A percentile compares a stretch with the other conserved stretches of the same genome.
phyloP scores from a whole-genome alignment of 2,113 vertebrate genomes.

The Pachypanchax playfairii region DNA sequence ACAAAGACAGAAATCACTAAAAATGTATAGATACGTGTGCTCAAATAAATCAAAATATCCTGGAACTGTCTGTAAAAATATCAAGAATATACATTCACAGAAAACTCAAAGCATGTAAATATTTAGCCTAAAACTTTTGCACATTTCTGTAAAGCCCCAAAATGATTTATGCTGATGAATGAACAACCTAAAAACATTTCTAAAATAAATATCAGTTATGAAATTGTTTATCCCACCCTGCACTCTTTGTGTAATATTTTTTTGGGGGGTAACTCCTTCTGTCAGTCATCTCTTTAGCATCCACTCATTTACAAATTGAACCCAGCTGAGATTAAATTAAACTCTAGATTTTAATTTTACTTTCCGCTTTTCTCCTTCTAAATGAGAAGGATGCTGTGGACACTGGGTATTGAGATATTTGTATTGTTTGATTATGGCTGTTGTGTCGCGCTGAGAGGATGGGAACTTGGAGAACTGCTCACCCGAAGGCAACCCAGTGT shows the following conservation, averaged over 20 bases:
- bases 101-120: slow-evolving; percentile 44
- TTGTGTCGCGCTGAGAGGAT: slow-evolving; percentile 45
- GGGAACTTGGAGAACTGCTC: slow-evolving; percentile 70
- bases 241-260: too few relatives aligned
- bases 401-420: slow-evolving; percentile 50
- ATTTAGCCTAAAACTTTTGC: slow-evolving; percentile 45
- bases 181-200: slow-evolving; percentile 6
- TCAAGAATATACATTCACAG: slow-evolving; percentile 43
- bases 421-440: slow-evolving; percentile 49
- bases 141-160: slow-evolving; percentile 21
- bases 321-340: background rate
- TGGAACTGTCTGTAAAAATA: slow-evolving; percentile 47
- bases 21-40: slow-evolving; percentile 66
- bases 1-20: slow-evolving; percentile 68
- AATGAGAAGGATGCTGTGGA: slow-evolving; percentile 47
- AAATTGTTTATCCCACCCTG: too few relatives aligned
- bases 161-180: slow-evolving; percentile 22
- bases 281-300: slow-evolving; percentile 4
- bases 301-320: slow-evolving; percentile 6
- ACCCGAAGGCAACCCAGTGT: slow-evolving; percentile 57
- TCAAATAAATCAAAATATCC: slow-evolving; percentile 53
- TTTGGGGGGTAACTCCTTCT: too few relatives aligned
- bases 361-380: slow-evolving; percentile 50
- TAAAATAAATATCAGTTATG: too few relatives aligned
- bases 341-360: slow-evolving; percentile 45